Evolutionary conservation across 2,888 invertebrate species (phyloP), one percentile per base, ranked within the genome.

Genomic region (Stratiomys singularior): DNA sequence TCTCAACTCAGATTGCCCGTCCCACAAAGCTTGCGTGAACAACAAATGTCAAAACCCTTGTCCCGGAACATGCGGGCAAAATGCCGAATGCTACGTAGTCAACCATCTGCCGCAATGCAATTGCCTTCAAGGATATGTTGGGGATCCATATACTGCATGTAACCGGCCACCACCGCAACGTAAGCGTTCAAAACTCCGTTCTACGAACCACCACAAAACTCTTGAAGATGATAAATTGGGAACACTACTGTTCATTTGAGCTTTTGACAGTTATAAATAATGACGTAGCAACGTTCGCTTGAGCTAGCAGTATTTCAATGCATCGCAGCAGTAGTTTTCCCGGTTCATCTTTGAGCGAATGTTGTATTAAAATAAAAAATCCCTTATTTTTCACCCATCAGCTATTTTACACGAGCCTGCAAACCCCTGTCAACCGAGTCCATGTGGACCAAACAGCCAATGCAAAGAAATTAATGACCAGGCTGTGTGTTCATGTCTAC

Each of bases 21-120:
- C 91, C 77, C 91, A 92, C 82, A 90, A 89, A 83, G 93, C 93
- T 15, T 94, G 94, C 82, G 88, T 92, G 66, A 90, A 90, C 81
- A 92, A 92, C 81, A 93, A 92, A 87, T 95, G 94, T 84, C 89
- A 90, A 84, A 93, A 95, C 87, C 94, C 94, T 21, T 95, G 94
- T 82, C 92, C 92, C 11, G 94, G 93, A 82, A 91, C 92, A 3
- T 95, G 95, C 84, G 94, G 93, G 1, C 89, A 90, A 81, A 93
- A 93, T 82, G 92, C 94, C 15, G 88, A 90, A 71, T 94, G 94
- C 83, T 91, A 92, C 87, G 93, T 93, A 7, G 88, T 93, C 5
- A 93, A 93, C 83, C 93, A 93, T 87, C 83, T 94, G 82, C 92
- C 93, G 78, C 88, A 90, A 46, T 92, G 94, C 83, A 92, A 88